These are phyloP conservation scores for Rhegmatorhina hoffmannsi DNA, from an alignment of 2,113 vertebrate genomes.

Conservation along the genomic window DNA sequence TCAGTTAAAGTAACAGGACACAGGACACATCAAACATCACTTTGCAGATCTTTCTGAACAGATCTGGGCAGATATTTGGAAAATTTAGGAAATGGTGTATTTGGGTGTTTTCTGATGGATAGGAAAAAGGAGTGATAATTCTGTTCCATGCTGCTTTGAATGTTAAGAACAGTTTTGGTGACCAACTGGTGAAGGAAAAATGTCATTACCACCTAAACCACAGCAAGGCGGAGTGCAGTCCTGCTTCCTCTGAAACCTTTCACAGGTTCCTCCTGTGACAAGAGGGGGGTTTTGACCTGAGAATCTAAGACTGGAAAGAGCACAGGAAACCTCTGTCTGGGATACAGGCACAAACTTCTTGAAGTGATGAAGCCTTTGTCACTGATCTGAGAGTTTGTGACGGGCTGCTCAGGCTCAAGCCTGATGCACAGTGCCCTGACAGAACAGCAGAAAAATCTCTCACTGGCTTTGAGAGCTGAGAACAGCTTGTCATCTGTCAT, in stretches of 20 bases:
- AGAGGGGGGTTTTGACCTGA: accelerated
- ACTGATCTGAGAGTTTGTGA: background rate
- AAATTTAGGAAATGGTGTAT: background rate
- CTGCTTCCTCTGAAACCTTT: background rate
- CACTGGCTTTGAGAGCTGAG: background rate
- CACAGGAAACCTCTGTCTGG: background rate
- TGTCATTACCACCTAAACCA: background rate
- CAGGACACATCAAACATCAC: background rate
- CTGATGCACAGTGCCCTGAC: accelerated
- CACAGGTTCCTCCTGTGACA: background rate
- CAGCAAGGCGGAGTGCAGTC: background rate
- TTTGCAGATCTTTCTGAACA: background rate
- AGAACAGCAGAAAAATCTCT: background rate
- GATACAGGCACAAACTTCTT: background rate
- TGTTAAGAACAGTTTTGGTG: background rate
- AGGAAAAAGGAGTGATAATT: background rate
- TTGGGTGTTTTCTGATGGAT: background rate
- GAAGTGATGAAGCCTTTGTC: background rate
- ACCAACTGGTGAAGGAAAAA: background rate
- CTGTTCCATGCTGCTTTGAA: background rate
- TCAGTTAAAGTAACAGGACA: background rate
- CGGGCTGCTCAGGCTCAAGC: background rate
- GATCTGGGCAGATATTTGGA: background rate
- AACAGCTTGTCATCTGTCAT: background rate
- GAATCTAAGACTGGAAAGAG: background rate